Evolutionary conservation across 2,888 invertebrate genomes (phyloP), one percentile per base, ranked within the genome.

Genomic region (Chymomyza fuscimana): DNA sequence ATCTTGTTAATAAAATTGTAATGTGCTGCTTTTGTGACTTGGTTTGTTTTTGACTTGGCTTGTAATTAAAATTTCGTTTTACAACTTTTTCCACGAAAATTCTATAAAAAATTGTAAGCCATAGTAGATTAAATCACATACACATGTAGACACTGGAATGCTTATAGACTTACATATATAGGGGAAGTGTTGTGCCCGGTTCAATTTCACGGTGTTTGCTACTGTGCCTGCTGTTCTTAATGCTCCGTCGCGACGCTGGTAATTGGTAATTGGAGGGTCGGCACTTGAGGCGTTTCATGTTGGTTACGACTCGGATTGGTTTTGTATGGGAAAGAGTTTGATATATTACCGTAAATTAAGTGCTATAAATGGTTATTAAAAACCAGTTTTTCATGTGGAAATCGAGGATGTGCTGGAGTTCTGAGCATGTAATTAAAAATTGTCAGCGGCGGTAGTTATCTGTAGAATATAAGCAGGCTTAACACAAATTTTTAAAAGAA

Each of bases 271-370:
- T 15, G 40, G 32, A 59, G 52, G 46, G 65, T 36, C 59, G 22
- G 59, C 70, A 72, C 29, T 51, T 66, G 32, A 59, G 36, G 59
- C 72, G 62, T 52, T 10, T 40, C 52, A 56, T 16, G 51, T 12
- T 72, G 72, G 67, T 63, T 66, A 72, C 67, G 71, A 56, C 74
- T 67, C 67, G 68, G 40, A 29, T 46, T 5, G 50, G 52, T 46
- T 19, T 63, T 59, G 74, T 70, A 63, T 66, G 61, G 15, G 40
- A 46, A 77, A 72, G 79, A 81, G 76, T 71, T 74, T 86, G 82
- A 82, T 84, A 82, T 78, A 82, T 87, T 82, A 80, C 74, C 71
- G 80, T 82, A 80, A 82, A 79, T 65, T 69, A 80, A 82, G 78
- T 64, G 51, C 70, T 76, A 74, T 65, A 71, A 74, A 74, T 76